phyloP scores from a whole-genome alignment of 2,797 vertebrate species.

The Enteromius unitaeniatus region DNA sequence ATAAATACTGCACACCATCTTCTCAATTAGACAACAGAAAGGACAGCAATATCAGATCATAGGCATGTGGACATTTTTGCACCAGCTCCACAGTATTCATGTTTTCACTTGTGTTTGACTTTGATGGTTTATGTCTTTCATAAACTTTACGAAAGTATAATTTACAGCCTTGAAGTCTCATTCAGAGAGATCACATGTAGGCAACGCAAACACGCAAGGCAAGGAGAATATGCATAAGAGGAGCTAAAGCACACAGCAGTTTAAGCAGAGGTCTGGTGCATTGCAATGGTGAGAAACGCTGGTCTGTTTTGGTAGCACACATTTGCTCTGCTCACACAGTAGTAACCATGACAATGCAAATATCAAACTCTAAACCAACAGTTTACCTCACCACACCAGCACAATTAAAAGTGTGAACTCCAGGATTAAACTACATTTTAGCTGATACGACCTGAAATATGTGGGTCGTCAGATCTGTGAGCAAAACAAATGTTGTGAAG shows the following conservation, averaged over 20 bases:
- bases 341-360: conserved; percentile 53
- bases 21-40: not conserved
- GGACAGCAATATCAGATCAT: not conserved
- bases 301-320: conserved; percentile 23
- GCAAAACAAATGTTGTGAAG: conserved; percentile 26
- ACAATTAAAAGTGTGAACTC: not conserved
- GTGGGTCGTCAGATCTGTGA: conserved; percentile 17
- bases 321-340: conserved; percentile 39
- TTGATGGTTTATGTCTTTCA: conserved; percentile 14
- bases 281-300: conserved; percentile 8
- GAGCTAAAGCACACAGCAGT: conserved; percentile 13
- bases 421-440: conserved; percentile 32
- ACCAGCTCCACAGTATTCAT: not conserved
- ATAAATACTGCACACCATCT: not conserved
- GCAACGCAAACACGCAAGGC: conserved; percentile 15
- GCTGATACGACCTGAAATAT: conserved; percentile 44
- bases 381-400: conserved; percentile 9
- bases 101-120: not conserved
- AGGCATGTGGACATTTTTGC: not conserved
- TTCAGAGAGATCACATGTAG: not conserved
- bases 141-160: not conserved
- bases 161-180: not conserved
- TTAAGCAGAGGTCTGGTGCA: not conserved
- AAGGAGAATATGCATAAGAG: not conserved
- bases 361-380: conserved; percentile 36